Percentiles rank a stretch among this genome's conserved stretches.
phyloP scores from a whole-genome alignment of 1,140 invertebrate species.

The Vanessa atalanta region DNA sequence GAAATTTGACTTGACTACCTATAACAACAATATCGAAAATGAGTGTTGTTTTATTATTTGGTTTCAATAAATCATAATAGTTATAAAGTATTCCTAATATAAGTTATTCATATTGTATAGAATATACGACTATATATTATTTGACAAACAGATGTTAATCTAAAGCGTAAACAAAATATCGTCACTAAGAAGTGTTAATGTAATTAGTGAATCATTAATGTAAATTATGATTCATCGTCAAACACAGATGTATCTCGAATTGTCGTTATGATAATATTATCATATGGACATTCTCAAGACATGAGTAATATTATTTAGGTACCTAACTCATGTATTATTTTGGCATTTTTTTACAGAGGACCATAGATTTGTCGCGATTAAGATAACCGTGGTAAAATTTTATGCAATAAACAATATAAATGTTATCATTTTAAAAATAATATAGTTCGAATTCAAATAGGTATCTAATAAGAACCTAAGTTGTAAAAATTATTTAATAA shows the following conservation, averaged over 20 bases:
- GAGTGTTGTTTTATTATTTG: too few relatives aligned
- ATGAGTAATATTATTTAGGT: conserved; percentile 33
- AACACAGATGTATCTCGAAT: conserved; percentile 46
- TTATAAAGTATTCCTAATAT: too few relatives aligned
- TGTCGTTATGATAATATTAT: conserved; percentile 30
- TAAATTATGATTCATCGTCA: conserved; percentile 43
- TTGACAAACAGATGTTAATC: conserved; percentile 25
- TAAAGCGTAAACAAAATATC: conserved; percentile 23
- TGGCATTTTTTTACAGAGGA: conserved; percentile 2
- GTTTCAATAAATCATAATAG: too few relatives aligned
- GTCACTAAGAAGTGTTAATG: conserved; percentile 22
- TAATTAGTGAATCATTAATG: conserved; percentile 43
- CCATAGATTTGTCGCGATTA: background rate
- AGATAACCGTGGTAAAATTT: background rate
- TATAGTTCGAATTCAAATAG: too few relatives aligned
- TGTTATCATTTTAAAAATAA: background rate
- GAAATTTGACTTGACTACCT: too few relatives aligned
- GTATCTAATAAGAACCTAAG: too few relatives aligned
- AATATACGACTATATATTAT: background rate
- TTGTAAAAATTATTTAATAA: too few relatives aligned
- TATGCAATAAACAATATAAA: background rate
- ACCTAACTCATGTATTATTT: conserved; percentile 20
- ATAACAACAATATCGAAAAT: too few relatives aligned
- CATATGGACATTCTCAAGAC: conserved; percentile 38
- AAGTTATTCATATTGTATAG: background rate